phyloP scores from a whole-genome alignment of 2,113 vertebrate species.

The Hippolais icterina region DNA sequence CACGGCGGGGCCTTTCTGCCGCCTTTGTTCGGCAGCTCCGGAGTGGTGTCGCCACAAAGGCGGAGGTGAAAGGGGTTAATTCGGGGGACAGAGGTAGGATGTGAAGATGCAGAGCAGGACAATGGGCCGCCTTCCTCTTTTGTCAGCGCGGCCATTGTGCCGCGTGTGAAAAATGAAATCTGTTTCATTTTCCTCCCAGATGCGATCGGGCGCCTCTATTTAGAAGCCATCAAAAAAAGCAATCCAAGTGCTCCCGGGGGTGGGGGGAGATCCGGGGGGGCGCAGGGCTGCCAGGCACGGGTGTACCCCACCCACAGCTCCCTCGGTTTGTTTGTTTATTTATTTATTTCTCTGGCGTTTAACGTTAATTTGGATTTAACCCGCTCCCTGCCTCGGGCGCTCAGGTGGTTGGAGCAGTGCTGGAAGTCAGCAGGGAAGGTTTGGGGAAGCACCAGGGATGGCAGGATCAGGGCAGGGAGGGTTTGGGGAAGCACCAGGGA shows the following conservation, averaged over 20 bases:
- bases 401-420: background rate
- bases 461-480: background rate
- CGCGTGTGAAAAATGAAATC: conserved; percentile 81
- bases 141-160: conserved; percentile 77
- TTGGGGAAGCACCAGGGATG: fast-evolving
- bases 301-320: background rate
- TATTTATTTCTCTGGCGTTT: background rate
- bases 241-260: conserved; percentile 13
- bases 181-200: conserved; percentile 74
- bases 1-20: conserved; percentile 62
- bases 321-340: background rate
- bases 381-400: background rate
- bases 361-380: conserved; percentile 22
- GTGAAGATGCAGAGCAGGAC: conserved; percentile 75
- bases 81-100: conserved; percentile 79
- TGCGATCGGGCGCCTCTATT: conserved; percentile 66
- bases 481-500: fast-evolving
- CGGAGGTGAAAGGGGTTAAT: conserved; percentile 81
- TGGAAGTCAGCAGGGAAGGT: background rate
- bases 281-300: background rate
- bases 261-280: background rate
- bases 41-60: conserved; percentile 73
- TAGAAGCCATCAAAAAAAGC: conserved; percentile 65
- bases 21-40: conserved; percentile 72
- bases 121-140: conserved; percentile 77